Evolutionary conservation across 1,140 invertebrate genomes (phyloP), one percentile per base, ranked within the genome.

Genomic region (Notospermus geniculatus): DNA sequence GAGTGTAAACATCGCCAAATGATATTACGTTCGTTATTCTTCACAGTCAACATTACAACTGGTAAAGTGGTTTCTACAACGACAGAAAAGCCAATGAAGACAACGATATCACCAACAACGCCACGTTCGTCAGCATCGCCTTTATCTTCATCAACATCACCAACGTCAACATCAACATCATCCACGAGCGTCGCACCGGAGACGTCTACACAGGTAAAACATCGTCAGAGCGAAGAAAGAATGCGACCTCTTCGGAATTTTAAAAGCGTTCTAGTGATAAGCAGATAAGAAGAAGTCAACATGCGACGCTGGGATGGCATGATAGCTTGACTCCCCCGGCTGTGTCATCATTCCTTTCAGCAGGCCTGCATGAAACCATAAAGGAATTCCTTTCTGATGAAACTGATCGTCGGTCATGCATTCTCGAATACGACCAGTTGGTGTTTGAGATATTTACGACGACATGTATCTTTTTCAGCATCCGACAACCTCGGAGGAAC

Each of bases 91-190:
- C 7, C 57, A n/a, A 17, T 41, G 19, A 11, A 46, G 17, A 45
- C 43, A 30, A 25, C 19, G 13, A 7, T 57, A 25, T 54, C 62
- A 54, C 2, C 62, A 11, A 23, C 57, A 54, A 32, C 50, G 19
- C 22, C 46, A 25, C 13, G 17, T 22, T 54, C 53, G 45, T 11
- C 30, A 29, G 41, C n/a, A 30, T 23, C 17, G 25, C 1, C 39
- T 28, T 9, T 15, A 29, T 39, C 11, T 27, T 41, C 15, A 9
- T 17, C 25, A 32, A 25, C 61, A 22, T 27, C 36, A 13, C 29
- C 58, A n/a, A 55, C 28, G 29, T 39, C 57, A 45, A 25, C 52
- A 43, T 28, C 50, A 1, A 2, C 41, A 11, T 29, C 62, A 7
- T 36, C 29, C 15, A 43, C 45, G 41, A 41, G 22, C 23, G 27